Conservation (phyloP, 2,113 vertebrate species). For the Butastur rufipennis region DNA sequence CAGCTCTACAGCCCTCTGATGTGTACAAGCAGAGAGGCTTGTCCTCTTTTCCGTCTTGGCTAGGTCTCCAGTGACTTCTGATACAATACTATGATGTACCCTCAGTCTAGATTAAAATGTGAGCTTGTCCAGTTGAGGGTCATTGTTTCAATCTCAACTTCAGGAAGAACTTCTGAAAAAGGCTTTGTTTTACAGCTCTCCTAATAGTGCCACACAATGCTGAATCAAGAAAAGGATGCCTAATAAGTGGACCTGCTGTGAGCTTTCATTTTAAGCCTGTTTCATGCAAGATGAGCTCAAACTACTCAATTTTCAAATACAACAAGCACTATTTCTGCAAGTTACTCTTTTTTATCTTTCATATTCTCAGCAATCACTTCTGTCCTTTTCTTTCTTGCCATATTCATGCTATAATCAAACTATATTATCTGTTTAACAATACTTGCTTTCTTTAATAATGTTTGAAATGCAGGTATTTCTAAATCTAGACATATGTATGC, state of each 20-base stretch:
- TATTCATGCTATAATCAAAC: background rate
- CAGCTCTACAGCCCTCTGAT: background rate
- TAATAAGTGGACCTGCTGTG: background rate
- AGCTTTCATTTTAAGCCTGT: background rate
- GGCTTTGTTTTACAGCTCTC: background rate
- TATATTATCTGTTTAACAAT: background rate
- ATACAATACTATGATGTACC: background rate
- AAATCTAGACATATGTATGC: background rate
- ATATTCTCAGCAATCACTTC: background rate
- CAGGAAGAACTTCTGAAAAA: background rate
- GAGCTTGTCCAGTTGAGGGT: background rate
- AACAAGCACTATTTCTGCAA: background rate
- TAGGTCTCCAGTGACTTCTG: background rate
- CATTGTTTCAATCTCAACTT: background rate
- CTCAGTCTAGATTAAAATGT: background rate
- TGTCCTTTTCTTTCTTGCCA: background rate
- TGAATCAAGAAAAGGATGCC: background rate
- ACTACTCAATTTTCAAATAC: background rate
- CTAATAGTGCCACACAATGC: background rate
- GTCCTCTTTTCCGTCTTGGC: background rate
- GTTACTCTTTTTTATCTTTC: background rate
- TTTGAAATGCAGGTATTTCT: background rate
- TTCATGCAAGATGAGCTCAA: background rate
- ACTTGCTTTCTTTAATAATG: background rate
- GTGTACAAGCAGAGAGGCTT: background rate